These are phyloP conservation scores for Orgyia antiqua DNA, from an alignment of 2,888 invertebrate genomes.

Conservation along the genomic window DNA sequence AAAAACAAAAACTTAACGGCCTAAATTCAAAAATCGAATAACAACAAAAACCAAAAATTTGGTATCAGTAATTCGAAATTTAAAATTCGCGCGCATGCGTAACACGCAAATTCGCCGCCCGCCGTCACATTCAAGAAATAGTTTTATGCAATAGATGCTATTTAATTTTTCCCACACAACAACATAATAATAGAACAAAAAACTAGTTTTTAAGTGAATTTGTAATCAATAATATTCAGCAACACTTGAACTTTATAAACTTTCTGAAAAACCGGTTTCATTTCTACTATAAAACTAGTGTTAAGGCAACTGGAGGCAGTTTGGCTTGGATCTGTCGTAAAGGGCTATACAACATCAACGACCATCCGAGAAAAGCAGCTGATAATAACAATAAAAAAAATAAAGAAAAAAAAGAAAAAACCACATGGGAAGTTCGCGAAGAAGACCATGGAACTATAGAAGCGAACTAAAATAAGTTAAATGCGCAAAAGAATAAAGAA, in stretches of 20 bases:
- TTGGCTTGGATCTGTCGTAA: constrained; percentile 65
- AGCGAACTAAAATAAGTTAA: constrained; percentile 61
- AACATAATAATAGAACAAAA: constrained; percentile 47
- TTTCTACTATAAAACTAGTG: constrained; percentile 69
- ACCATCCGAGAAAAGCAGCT: constrained; percentile 70
- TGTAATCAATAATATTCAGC: constrained; percentile 70
- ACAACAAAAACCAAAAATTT: constrained; percentile 65
- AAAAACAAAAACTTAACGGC: constrained; percentile 35
- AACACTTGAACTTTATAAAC: constrained; percentile 73
- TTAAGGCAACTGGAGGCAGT: constrained; percentile 72
- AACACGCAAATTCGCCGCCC: constrained; percentile 51
- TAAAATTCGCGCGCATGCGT: constrained; percentile 64
- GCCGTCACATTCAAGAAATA: constrained; percentile 74
- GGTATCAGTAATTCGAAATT: constrained; percentile 61
- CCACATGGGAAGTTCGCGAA: constrained; percentile 52
- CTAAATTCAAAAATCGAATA: constrained; percentile 50
- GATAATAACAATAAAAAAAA: constrained; percentile 28
- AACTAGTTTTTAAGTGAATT: constrained; percentile 71
- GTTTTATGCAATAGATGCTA: constrained; percentile 74
- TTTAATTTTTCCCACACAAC: constrained; percentile 54
- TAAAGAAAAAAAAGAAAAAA: constrained; percentile 45
- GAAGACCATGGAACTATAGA: constrained; percentile 57
- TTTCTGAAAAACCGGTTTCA: constrained; percentile 57
- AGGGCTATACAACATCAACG: constrained; percentile 66
- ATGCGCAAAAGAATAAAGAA: constrained; percentile 67